Evolutionary conservation across 2,113 vertebrate genomes (phyloP), one percentile per base, ranked within the genome.

Genomic region (Campylomormyrus numenius): DNA sequence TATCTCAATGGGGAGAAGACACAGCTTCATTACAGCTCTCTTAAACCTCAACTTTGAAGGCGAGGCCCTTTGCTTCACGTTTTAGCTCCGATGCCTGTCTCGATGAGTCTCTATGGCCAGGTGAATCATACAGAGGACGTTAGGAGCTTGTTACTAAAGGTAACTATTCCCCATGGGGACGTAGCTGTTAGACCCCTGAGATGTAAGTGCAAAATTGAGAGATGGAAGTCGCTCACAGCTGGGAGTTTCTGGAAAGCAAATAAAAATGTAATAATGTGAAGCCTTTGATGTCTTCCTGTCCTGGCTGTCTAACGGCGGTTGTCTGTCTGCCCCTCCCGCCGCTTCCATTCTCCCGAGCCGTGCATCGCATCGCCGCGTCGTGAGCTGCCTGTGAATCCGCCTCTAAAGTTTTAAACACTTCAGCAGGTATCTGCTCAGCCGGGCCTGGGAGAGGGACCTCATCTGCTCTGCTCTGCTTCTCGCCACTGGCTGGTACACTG

Each of bases 321-420:
- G 85, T 9, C 31, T 42, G 48, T 11, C 83, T 58, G 27, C 15
- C 52, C 66, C 45, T 27, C n/a, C 39, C 1, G 4, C 70, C 15
- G 13, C 31, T 2, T 6, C 70, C 13, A 15, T 49, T 89, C 88
- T 31, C 45, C 62, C 6, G n/a, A 74, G 74, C 17, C 0, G 31
- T 50, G 80, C 13, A 31, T 89, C n/a, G n/a, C 13, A 31, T 89
- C 13, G 5, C 5, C 7, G 56, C 31, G 15, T 50, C 17, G 24
- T 66, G 56, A 58, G 21, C 84, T 49, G 84, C 10, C 45, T 86
- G 53, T 39, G 27, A 66, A 70, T 87, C 27, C 45, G 0, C 27
- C 89, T 90, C 58, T 48, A 85, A 83, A 53, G 46, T 87, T 53
- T 90, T 90, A 87, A 86, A 90, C n/a, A 85, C 89, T 50, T 24